phyloP scores from a whole-genome alignment of 2,797 vertebrate species.

The Luscinia megarhynchos region DNA sequence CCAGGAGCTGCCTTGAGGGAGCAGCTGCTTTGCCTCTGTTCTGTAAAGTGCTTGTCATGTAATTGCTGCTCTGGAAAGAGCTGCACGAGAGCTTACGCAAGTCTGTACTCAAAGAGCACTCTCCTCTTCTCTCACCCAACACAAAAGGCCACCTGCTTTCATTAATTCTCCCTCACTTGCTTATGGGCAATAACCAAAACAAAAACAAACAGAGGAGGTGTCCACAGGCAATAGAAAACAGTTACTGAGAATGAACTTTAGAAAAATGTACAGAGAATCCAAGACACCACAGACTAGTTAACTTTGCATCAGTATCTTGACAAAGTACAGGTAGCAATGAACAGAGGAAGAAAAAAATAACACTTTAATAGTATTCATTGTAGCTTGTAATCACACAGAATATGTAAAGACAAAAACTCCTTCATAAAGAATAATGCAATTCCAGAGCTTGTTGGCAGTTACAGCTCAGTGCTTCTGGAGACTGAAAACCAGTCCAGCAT shows the following conservation, averaged over 20 bases:
- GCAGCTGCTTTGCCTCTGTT: background rate
- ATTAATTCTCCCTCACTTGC: background rate
- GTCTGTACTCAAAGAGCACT: background rate
- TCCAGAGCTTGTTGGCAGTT: background rate
- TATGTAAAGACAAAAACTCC: background rate
- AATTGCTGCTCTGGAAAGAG: background rate
- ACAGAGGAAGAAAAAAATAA: background rate
- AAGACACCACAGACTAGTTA: background rate
- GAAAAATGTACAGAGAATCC: background rate
- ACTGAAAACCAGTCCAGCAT: background rate
- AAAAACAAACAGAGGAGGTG: background rate
- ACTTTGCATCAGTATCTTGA: background rate
- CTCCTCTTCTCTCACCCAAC: background rate
- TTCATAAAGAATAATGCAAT: background rate
- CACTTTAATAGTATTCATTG: background rate
- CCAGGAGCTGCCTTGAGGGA: background rate
- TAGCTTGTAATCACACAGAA: background rate
- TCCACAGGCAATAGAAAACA: background rate
- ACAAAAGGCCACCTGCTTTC: background rate
- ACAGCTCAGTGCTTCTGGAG: background rate
- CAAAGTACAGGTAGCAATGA: background rate
- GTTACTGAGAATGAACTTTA: background rate
- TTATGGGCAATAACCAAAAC: background rate
- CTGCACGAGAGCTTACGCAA: fast-evolving
- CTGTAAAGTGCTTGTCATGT: background rate